Base-by-base conservation (phyloP, 2,797 vertebrate species). In the Morelia viridis region DNA sequence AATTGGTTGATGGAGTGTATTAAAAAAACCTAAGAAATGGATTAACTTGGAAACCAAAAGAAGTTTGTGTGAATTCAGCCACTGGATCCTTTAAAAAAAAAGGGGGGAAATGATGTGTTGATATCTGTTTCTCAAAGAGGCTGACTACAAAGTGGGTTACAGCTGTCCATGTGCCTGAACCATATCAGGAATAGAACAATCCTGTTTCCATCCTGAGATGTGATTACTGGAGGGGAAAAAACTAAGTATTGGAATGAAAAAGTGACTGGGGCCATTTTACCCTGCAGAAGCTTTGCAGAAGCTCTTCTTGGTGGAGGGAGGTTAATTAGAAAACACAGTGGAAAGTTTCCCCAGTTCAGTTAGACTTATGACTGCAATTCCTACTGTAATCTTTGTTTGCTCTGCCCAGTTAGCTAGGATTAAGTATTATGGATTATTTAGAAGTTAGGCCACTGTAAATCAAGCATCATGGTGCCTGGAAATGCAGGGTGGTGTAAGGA, bases 361-460 rank as follows among this genome's bases (percentile, higher is more conserved):
- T 96, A 93, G 94, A 95, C 61, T 96, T 95, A 94, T 9, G 57
- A 62, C 93, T 80, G 15, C 35, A 31, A 90, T 84, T 60, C 62
- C 88, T 31, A 80, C 85, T 92, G 87, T 91, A 94, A 94, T 89
- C 57, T 94, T 50, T 89, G 90, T 92, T 85, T 93, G 83, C n/a
- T 93, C 85, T 94, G 91, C 94, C 96, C 88, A 95, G 91, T 91
- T 94, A 94, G 91, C 62, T 90, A 46, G 90, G 87, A 68, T 94
- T 95, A 96, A 96, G 84, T 61, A 83, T 88, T 94, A 91, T 85
- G 93, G 94, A 88, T 93, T 94, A 91, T 92, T 94, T 89, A 91
- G 58, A 88, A 94, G 90, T 61, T 89, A 58, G 76, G 19, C 88
- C 13, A 53, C 26, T 88, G 64, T 93, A 95, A 94, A 95, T 94